These are phyloP conservation scores for Heteractis magnifica DNA, from an alignment of 92 coral and sea anemone species.

Conservation along the genomic window DNA sequence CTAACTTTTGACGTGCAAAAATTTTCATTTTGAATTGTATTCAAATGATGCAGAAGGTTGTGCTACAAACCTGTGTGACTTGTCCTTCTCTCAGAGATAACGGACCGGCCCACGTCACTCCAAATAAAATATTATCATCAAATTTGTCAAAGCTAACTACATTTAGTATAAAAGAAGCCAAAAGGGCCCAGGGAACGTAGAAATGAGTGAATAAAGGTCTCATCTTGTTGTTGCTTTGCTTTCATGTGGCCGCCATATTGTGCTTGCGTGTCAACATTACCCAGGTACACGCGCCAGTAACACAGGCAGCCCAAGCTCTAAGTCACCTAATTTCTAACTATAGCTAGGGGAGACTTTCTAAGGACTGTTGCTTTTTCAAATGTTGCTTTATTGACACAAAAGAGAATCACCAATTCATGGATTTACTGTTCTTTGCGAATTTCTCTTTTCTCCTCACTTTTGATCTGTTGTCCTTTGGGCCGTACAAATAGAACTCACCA, in stretches of 20 bases:
- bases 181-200: slow-evolving; percentile 30
- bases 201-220: slow-evolving; percentile 3
- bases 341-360: no score
- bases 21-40: neutral
- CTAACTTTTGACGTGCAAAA: neutral
- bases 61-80: slow-evolving; percentile 60
- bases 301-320: neutral
- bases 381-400: no score
- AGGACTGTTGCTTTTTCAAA: no score
- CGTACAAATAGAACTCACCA: no score
- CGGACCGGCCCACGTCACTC: slow-evolving; percentile 93
- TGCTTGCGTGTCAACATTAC: slow-evolving; percentile 30
- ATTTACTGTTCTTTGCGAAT: no score
- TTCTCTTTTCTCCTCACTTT: no score
- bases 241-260: slow-evolving; percentile 35
- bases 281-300: neutral
- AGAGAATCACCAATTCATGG: no score
- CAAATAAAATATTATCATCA: slow-evolving; percentile 81
- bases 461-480: no score
- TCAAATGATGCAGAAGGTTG: slow-evolving; percentile 9
- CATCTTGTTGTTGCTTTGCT: slow-evolving; percentile 32
- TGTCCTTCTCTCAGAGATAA: slow-evolving; percentile 73
- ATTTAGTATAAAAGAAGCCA: slow-evolving; percentile 48
- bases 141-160: slow-evolving; percentile 70
- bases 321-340: no score